Evolutionary conservation across 2,888 invertebrate genomes (phyloP).

Genomic region (Lasiommata megera): DNA sequence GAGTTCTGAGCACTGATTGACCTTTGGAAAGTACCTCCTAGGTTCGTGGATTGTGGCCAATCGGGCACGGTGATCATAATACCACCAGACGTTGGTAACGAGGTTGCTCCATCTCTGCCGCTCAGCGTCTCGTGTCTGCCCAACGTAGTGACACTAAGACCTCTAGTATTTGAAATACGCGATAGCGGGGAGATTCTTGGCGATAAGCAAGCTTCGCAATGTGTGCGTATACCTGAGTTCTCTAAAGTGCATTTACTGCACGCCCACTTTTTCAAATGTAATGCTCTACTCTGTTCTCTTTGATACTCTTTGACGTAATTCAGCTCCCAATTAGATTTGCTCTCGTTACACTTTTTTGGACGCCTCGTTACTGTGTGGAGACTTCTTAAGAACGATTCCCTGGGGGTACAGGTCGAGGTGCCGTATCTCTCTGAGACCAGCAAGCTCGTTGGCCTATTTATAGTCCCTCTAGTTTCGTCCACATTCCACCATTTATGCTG

Average conservation of each 20-base stretch:
- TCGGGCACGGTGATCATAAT: slow-evolving; percentile 85
- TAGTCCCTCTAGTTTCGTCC: slow-evolving; percentile 66
- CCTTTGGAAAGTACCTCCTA: slow-evolving; percentile 56
- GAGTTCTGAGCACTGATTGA: slow-evolving; percentile 73
- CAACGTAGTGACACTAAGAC: slow-evolving; percentile 70
- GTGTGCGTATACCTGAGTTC: slow-evolving; percentile 83
- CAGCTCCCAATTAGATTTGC: slow-evolving; percentile 74
- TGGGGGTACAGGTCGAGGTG: slow-evolving; percentile 51
- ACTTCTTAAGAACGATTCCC: slow-evolving; percentile 69
- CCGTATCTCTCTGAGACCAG: slow-evolving; percentile 80
- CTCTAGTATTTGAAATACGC: slow-evolving; percentile 64
- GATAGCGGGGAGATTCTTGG: slow-evolving; percentile 77
- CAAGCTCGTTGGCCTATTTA: slow-evolving; percentile 81
- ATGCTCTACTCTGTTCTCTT: slow-evolving; percentile 63
- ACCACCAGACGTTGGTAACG: slow-evolving; percentile 76
- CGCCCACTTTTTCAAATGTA: slow-evolving; percentile 83
- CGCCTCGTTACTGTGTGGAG: slow-evolving; percentile 72
- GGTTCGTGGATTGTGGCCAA: slow-evolving; percentile 72
- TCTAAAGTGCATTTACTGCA: slow-evolving; percentile 89
- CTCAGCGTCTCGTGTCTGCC: slow-evolving; percentile 64
- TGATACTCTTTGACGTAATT: slow-evolving; percentile 75
- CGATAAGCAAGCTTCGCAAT: slow-evolving; percentile 89
- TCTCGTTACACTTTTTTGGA: slow-evolving; percentile 69
- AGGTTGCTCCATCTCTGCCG: slow-evolving; percentile 64
- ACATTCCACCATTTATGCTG: slow-evolving; percentile 76